Evolutionary conservation across 2,888 invertebrate species (phyloP), one percentile per base, ranked within the genome.

Genomic region (Eulithis prunata): DNA sequence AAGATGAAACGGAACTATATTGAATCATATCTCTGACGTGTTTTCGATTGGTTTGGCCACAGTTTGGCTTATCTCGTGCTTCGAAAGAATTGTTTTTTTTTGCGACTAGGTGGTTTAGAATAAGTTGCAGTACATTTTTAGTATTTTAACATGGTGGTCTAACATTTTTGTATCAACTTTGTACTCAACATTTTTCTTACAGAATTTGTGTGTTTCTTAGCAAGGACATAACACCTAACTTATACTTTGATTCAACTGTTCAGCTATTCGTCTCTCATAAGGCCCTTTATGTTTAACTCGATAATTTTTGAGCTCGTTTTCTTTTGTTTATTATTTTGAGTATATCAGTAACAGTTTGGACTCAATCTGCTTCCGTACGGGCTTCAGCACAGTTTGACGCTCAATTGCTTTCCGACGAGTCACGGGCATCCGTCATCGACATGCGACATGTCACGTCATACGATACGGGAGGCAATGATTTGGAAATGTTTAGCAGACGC

Each of bases 361-460:
- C 64, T n/a, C n/a, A n/a, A n/a, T n/a, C n/a, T n/a, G 56, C 56
- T 52, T 58, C 60, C 49, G 47, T 21, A 45, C 53, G 13, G 13
- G 38, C 38, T 36, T 53, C 38, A 10, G 4, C 47, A 14, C 53
- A 57, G 64, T 46, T 59, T 58, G 55, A 64, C 54, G 57, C 45
- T 57, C 49, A 52, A 52, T 57, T 49, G 61, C 62, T 59, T 73
- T 72, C 65, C 65, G 69, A 53, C 63, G 57, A 71, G 73, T 74
- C 73, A 74, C 57, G 71, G 55, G 58, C 71, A 71, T 74, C 72
- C 64, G 71, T 74, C 72, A 74, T 72, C 51, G 46, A 43, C 47
- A 55, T 66, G 64, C 65, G 71, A 64, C 70, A 64, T 57, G 68
- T 65, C 53, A 60, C 66, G 64, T 45, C 52, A 57, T 54, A 38